Base-by-base conservation (phyloP, 2,888 invertebrate species). In the Pterostichus madidus region DNA sequence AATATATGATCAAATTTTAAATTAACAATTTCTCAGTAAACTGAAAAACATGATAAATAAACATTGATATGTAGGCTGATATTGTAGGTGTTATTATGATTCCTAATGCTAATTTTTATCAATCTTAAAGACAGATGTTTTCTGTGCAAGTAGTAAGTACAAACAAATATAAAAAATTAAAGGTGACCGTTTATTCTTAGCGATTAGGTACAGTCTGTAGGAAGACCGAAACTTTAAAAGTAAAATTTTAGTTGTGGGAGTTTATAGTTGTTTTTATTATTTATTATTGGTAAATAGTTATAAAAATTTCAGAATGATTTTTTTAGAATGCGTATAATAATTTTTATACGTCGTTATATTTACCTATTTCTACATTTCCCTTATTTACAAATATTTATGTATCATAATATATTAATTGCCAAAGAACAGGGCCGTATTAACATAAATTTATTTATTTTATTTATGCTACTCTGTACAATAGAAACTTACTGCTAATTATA, bases 101-200 rank as follows among this genome's bases (percentile, higher is more conserved):
- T 77, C 56, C n/a, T 13, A 77, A 77, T 77, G 77, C 56, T 75
- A 75, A 75, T 75, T 52, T 75, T 75, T 75, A 75, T 75, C 8
- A 75, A n/a, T 75, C 52, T 75, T 52, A 77, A 31, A 35, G 39
- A 77, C 77, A 77, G 59, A 77, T 77, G 77, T 77, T 76, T 77
- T 3, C 11, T 56, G 35, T 39, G 31, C 32, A 56, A 53, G 39
- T 77, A 39, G 39, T 77, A 56, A 56, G 44, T 17, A 71, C 10
- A 77, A 76, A 76, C 76, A 76, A 56, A 15, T 53, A 11, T 8
- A 59, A 77, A 77, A 77, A 77, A 56, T 77, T 77, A 77, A 39
- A 77, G 77, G 77, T 77, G 77, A 77, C 77, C 53, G 11, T 5
- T 39, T 77, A 77, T 53, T 56, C 52, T 49, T 75, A 52, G 75